Evolutionary conservation across 2,113 vertebrate genomes (phyloP), one percentile per base, ranked within the genome.

Genomic region (Pogonocichla stellata): DNA sequence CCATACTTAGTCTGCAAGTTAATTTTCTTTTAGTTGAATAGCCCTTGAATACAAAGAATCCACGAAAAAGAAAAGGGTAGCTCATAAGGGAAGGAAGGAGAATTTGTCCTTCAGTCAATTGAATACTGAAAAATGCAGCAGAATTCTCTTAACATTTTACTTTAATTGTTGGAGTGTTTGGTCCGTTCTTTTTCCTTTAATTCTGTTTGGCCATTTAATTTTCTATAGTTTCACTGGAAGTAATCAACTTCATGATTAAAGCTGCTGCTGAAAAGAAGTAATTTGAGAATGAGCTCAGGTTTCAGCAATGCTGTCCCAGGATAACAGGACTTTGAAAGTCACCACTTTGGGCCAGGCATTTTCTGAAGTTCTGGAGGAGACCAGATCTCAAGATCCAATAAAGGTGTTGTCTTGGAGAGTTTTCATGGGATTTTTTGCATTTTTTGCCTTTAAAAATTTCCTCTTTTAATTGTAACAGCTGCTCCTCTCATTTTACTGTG

Each of bases 321-420:
- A 12, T 6, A 42, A 12, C 9, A 54, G 14, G 12, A 31, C 3
- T 33, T 78, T 42, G 5, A 26, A 88, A 47, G 33, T 58, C 34
- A 8, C 5, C 3, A 2, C 54, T 80, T 61, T 58, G 12, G n/a
- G 18, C 3, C 25, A 57, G 5, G 9, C 19, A 9, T 19, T 45
- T 66, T 43, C 33, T 50, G n/a, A 45, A 45, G 45, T 45, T 45
- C 18, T 45, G 20, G 40, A 69, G 50, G 62, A 28, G 28, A 9
- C 6, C 10, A 90, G 26, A 10, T 11, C 71, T 66, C 6, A 43
- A 69, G 24, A 48, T 14, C 29, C 2, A 8, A 5, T 28, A 13
- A 48, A 3, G 0, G 3, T 45, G 6, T 9, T 33, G 8, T 24
- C 28, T 50, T 58, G 8, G 19, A 5, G 33, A 13, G 0, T 60